Evolutionary conservation across 2,888 invertebrate genomes (phyloP), one percentile per base, ranked within the genome.

Genomic region (Xanthorhoe spadicearia): DNA sequence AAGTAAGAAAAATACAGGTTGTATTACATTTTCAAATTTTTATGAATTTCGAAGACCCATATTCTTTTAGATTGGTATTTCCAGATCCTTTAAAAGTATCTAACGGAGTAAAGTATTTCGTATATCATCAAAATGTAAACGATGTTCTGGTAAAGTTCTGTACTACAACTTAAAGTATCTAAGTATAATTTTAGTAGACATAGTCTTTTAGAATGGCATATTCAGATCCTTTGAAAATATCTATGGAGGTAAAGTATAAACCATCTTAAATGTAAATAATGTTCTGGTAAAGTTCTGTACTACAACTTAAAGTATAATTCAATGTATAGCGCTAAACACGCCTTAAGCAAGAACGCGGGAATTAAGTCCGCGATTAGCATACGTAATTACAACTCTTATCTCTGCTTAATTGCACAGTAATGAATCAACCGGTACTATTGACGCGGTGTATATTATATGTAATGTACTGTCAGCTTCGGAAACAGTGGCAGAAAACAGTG

Each of bases 351-450:
- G 82, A 85, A 85, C 87, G 82, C 80, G 77, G 77, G 84, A 84
- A 89, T 88, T 89, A 89, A 87, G 85, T 85, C 81, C 83, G 77
- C 81, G 83, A 89, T 92, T 92, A 92, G 88, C 92, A 92, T 92
- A 91, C 90, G 88, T 92, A 91, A 92, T 92, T 89, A 92, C 88
- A 82, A 81, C 82, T 82, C 88, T 90, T 92, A 92, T 92, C 92
- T 85, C 55, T 68, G 77, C 89, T 92, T 92, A 92, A 92, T 92
- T 92, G 90, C 91, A 74, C 75, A 77, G 83, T 87, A 89, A 89
- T 89, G 89, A 89, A 89, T 88, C 87, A 88, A 84, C 81, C 80
- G 81, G 80, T 75, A 78, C 77, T 79, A 80, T 81, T 83, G 81
- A 82, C 79, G 79, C 70, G 74, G 72, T 70, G 73, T 74, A 74